Conservation (phyloP, 2,113 vertebrate species). For the Cyprinus carpio region DNA sequence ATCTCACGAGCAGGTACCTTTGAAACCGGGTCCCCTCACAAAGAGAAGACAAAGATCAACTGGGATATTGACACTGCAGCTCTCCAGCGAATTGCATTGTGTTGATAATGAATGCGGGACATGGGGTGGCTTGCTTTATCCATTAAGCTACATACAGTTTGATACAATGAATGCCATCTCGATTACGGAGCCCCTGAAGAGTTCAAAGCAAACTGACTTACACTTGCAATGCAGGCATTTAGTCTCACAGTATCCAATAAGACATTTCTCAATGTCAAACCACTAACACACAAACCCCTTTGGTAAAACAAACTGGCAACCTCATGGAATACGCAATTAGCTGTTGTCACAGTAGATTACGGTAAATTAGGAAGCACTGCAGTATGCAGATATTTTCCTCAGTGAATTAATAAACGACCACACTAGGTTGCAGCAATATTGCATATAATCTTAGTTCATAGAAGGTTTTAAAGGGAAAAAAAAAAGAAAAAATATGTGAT, state of each 20-base stretch:
- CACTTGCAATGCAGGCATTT: constrained; percentile 1
- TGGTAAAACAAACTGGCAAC: constrained; percentile 44
- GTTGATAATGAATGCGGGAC: constrained; percentile 8
- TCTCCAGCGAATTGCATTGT: constrained; percentile 5
- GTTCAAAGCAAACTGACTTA: constrained; percentile 22
- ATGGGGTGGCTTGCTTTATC: constrained; percentile 17
- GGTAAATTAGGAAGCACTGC: constrained; percentile 27
- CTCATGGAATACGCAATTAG: constrained; percentile 46
- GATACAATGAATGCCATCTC: constrained; percentile 23
- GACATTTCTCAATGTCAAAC: constrained; percentile 47
- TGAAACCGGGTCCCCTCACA: background rate
- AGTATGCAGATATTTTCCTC: constrained; percentile 3
- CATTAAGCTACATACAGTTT: background rate
- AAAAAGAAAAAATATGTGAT: too few relatives aligned
- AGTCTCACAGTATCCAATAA: constrained; percentile 34
- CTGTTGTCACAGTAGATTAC: constrained; percentile 41
- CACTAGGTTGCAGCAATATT: background rate
- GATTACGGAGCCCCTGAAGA: constrained; percentile 1
- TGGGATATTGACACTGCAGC: constrained; percentile 10
- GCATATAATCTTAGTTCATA: background rate
- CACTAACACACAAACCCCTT: constrained; percentile 28
- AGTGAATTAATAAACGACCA: background rate
- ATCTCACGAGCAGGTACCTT: background rate
- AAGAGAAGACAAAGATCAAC: constrained; percentile 14
- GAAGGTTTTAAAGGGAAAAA: too few relatives aligned